Percentiles rank a stretch among this genome's conserved stretches.
These are phyloP conservation scores for Rhabdophis nuchalis DNA, from an alignment of 2,797 vertebrate genomes.

Conservation along the genomic window DNA sequence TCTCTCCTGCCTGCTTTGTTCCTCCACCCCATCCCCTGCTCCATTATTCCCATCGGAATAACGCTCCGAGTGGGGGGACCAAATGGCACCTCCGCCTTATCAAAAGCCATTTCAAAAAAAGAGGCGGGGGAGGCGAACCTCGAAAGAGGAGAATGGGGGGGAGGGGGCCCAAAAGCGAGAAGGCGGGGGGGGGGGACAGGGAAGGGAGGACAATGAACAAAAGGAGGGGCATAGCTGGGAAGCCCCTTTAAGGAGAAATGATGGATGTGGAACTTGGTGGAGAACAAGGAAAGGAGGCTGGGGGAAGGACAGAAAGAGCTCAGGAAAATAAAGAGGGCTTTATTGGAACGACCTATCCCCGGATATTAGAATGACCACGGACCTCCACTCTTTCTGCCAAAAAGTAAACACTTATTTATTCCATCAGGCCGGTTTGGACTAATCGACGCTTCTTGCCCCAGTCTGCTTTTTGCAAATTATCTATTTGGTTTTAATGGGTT, in stretches of 20 bases:
- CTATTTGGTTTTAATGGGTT: too few species aligned
- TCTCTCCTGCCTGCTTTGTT: neutral
- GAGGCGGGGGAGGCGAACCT: neutral
- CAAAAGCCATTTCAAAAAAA: neutral
- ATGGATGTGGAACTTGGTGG: neutral
- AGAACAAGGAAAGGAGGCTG: neutral
- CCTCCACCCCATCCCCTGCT: neutral
- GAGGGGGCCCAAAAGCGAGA: neutral
- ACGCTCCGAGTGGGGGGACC: neutral
- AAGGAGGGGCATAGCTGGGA: neutral
- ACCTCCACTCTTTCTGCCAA: too few species aligned
- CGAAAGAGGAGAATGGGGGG: neutral
- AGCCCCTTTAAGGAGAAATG: neutral
- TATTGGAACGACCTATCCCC: too few species aligned
- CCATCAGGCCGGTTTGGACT: too few species aligned
- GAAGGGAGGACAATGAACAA: neutral
- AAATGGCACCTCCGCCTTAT: neutral
- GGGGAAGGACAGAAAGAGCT: neutral
- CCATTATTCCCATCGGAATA: neutral
- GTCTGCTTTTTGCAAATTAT: too few species aligned
- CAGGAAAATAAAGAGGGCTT: neutral
- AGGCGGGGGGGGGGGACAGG: accelerated
- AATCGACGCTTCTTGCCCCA: too few species aligned
- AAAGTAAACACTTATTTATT: too few species aligned
- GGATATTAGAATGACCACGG: too few species aligned